These are phyloP conservation scores for Plumapathes pennacea DNA, from an alignment of 92 coral and sea anemone genomes.

Conservation along the genomic window DNA sequence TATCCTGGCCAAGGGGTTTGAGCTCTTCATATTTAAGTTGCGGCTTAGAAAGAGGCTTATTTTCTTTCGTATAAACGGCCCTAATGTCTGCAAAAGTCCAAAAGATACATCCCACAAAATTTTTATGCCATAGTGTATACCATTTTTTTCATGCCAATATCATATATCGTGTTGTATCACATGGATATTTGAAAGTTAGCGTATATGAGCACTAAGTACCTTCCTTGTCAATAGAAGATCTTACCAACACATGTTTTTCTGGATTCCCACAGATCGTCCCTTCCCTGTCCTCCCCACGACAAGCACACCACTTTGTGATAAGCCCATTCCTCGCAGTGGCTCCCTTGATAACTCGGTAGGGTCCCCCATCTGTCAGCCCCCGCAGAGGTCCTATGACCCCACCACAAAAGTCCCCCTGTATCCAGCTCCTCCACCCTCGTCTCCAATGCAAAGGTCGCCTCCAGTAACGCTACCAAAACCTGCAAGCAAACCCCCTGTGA, in stretches of 20 bases:
- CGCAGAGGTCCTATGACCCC: conserved; percentile 70
- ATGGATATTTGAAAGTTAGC: too few species aligned
- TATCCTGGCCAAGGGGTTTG: too few species aligned
- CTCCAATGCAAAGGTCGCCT: conserved; percentile 13
- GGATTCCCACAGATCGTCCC: conserved; percentile 6
- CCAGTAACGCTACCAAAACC: conserved; percentile 39
- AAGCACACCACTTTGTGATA: conserved; percentile 66
- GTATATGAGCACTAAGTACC: too few species aligned
- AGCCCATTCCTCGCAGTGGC: conserved; percentile 62
- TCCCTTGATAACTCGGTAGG: conserved; percentile 43
- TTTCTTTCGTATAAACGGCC: too few species aligned
- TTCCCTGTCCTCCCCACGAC: conserved; percentile 59
- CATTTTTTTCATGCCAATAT: too few species aligned
- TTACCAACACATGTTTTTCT: background rate
- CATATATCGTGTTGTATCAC: too few species aligned
- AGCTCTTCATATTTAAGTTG: too few species aligned
- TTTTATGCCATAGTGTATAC: too few species aligned
- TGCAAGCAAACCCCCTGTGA: conserved; percentile 50
- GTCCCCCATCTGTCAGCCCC: conserved; percentile 45
- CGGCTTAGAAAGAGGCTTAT: too few species aligned
- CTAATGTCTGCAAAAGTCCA: too few species aligned
- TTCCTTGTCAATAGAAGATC: background rate
- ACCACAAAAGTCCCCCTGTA: conserved; percentile 23
- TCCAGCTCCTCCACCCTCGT: conserved; percentile 18
- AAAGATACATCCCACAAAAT: too few species aligned